Conservation (phyloP, 2,888 invertebrate genomes). For the Epinotia demarniana region DNA sequence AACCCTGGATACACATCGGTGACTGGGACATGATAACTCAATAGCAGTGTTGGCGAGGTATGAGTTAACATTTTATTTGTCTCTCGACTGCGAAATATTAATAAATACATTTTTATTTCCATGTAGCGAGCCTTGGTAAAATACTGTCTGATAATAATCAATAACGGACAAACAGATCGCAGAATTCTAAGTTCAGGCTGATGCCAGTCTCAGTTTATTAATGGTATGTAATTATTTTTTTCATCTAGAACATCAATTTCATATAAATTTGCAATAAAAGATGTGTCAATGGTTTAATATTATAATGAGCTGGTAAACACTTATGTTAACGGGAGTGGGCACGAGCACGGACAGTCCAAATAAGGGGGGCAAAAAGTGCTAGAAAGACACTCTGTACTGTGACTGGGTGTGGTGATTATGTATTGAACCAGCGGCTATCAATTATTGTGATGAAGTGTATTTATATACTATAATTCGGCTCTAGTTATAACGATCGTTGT, state of each 20-base stretch:
- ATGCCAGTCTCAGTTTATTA: too few species aligned
- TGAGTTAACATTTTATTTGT: not conserved
- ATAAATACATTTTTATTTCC: not conserved
- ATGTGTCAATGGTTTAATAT: not conserved
- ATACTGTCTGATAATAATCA: not conserved
- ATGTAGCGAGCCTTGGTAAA: slow-evolving; percentile 1
- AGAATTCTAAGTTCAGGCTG: too few species aligned
- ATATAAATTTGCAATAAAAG: not conserved
- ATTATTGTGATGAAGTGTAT: not conserved
- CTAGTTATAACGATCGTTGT: not conserved
- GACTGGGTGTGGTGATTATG: slow-evolving; percentile 11
- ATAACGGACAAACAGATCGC: not conserved
- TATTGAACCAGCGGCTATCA: not conserved
- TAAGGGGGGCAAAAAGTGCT: not conserved
- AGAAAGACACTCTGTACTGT: slow-evolving; percentile 8
- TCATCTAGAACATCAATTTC: not conserved
- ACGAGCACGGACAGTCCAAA: slow-evolving; percentile 3
- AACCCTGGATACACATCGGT: slow-evolving; percentile 11
- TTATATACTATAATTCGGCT: not conserved
- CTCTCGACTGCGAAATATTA: not conserved
- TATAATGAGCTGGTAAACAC: slow-evolving; percentile 6
- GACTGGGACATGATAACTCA: not conserved
- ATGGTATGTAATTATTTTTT: too few species aligned
- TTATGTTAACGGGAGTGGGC: not conserved
- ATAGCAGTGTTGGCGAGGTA: slow-evolving; percentile 17